Conservation (phyloP, 2,888 invertebrate genomes). For the Oligia strigilis region DNA sequence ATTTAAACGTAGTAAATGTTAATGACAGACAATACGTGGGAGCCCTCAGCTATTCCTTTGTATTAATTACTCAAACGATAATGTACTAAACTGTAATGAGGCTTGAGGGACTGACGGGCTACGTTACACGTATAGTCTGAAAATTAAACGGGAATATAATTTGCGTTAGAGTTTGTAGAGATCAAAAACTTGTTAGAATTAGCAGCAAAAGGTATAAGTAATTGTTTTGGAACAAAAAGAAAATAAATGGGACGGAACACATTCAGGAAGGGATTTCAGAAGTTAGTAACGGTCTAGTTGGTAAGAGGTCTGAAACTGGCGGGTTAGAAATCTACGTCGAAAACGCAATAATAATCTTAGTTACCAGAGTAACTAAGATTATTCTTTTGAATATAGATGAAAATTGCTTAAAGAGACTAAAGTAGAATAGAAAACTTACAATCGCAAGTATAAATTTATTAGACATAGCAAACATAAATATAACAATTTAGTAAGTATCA, state of each 20-base stretch:
- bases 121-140: background rate
- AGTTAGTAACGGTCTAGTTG: background rate
- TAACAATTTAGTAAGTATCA: background rate
- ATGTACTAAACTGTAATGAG: constrained; percentile 40
- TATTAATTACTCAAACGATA: constrained; percentile 66
- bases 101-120: background rate
- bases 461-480: background rate
- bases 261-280: background rate
- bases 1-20: constrained; percentile 61
- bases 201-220: background rate
- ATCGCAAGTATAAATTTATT: too few species aligned
- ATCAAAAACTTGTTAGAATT: background rate
- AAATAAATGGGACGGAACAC: background rate
- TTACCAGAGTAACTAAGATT: background rate
- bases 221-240: background rate
- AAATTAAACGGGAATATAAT: constrained; percentile 8
- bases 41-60: constrained; percentile 67
- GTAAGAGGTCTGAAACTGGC: background rate
- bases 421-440: background rate
- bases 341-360: background rate
- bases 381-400: background rate
- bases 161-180: background rate
- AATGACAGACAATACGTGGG: constrained; percentile 67
- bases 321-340: too few species aligned
- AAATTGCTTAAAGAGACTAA: background rate